Conservation (phyloP, 2,113 vertebrate genomes). For the Plecturocebus donacophilus region DNA sequence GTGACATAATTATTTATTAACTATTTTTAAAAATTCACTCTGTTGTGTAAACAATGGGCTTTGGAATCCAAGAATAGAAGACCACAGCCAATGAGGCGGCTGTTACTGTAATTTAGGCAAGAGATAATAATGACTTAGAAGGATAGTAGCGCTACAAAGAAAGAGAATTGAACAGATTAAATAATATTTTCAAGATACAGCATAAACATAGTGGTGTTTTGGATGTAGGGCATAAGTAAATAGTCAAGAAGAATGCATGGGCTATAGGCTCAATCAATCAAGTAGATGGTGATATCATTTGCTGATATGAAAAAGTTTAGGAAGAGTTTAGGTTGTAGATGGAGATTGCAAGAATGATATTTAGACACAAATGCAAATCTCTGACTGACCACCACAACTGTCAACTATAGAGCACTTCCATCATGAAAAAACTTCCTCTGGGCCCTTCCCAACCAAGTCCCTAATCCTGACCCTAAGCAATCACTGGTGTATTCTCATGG, state of each 20-base stretch:
- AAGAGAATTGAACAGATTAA: not conserved
- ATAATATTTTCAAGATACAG: not conserved
- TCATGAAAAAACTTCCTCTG: not conserved
- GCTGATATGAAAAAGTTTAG: not conserved
- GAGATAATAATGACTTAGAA: too few species aligned
- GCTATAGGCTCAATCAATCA: not conserved
- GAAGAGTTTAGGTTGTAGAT: not conserved
- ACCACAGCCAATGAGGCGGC: not conserved
- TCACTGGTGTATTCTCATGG: not conserved
- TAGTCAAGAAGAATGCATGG: not conserved
- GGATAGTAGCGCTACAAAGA: too few species aligned
- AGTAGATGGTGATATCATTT: not conserved
- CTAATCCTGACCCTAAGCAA: not conserved
- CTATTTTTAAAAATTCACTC: not conserved
- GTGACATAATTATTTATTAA: not conserved
- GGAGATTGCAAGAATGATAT: not conserved
- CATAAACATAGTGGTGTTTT: not conserved
- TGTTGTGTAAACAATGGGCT: not conserved
- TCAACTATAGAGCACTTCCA: not conserved
- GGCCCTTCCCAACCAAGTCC: not conserved
- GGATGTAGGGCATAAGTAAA: not conserved
- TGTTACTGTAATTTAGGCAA: too few species aligned
- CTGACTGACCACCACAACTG: not conserved
- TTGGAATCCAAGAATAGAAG: not conserved
- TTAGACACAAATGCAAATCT: not conserved